Base-by-base conservation (phyloP, 1,140 invertebrate genomes). In the Heterodera schachtii region DNA sequence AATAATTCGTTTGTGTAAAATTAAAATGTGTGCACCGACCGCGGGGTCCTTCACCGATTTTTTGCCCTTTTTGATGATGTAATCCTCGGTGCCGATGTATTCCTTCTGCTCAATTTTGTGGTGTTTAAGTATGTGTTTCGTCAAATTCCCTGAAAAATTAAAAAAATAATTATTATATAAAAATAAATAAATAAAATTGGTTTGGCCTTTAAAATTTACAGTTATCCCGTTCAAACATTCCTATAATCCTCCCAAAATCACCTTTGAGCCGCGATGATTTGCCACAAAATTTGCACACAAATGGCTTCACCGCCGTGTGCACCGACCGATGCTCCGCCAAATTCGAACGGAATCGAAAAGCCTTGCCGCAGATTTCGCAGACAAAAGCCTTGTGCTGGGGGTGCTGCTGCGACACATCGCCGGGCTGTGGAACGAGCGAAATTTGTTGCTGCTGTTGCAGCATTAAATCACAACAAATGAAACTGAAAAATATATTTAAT, bases 311-410 rank as follows among this genome's bases (percentile, higher is more conserved):
- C 44, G 86, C 89, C n/a, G 89, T 89, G 71, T 89, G 88, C 11
- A 89, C 88, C 60, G 86, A 87, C 8, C 88, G 85, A 81, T 89
- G 88, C 52, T 89, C 88, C 19, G 89, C 89, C 77, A 89, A 79
- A 83, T 89, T 89, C 2, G 89, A 90, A 8, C 89, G 87, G 77
- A 90, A 89, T 16, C 88, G 88, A 73, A 89, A 89, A 6, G 88
- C 88, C 74, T 90, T 90, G 31, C 87, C 87, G 75, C 88, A 89
- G 52, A 90, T 90, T 80, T 89, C 88, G 78, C 88, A 89, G 31
- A 90, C 77, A 79, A 90, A 89, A 9, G 84, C n/a, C 64, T 85
- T 82, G 16, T 60, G 57, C 16, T 60, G 57, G 13, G 11, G 57
- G 4, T 60, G 57, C 11, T 60, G 57, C 49, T 52, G 49, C 57